Base-by-base conservation (phyloP, 2,797 vertebrate species). In the Antrozous pallidus region DNA sequence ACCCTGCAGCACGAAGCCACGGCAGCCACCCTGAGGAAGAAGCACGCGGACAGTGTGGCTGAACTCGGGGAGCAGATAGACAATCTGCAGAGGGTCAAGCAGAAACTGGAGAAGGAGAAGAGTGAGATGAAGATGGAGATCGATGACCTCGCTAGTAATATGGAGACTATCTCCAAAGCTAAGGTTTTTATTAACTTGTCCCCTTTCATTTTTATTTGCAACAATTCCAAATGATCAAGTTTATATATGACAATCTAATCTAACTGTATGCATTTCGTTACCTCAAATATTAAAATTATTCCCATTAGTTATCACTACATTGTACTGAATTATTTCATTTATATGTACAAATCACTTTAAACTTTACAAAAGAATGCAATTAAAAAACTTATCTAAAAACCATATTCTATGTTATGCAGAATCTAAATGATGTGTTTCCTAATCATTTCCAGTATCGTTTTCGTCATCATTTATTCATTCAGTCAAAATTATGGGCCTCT, bases 31-130 rank as follows among this genome's bases (percentile, higher is more conserved):
- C 79, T 81, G 20, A 45, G 79, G 79, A 81, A 81, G 79, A 81
- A 81, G 58, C 79, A 81, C 3, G 58, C 58, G 0, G 79, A 82
- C 58, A 82, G 79, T 14, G 79, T 82, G 8, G 79, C 58, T 33
- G 98, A 99, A 96, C 98, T 99, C 3, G 98, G 98, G 45, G 98
- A 98, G 95, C 98, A 98, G 96, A 98, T 82, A 10, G 79, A 82
- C 58, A 82, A 82, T 40, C 58, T 82, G 77, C 98, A 98, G 88
- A 90, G 98, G 0, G 98, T 98, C 86, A 99, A 99, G 73, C 98
- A 99, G 97, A 99, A 98, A 92, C 97, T 98, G 88, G 98, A 98
- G 96, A 98, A 98, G 88, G 98, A 99, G 96, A 99, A 98, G 98
- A 98, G 98, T 0, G 98, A 99, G 56, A 63, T 98, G 88, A 99